A percentile compares a stretch with the other conserved stretches of the same genome.
Evolutionary conservation across 2,113 vertebrate species (phyloP).

Genomic region (Mormoops blainvillei): DNA sequence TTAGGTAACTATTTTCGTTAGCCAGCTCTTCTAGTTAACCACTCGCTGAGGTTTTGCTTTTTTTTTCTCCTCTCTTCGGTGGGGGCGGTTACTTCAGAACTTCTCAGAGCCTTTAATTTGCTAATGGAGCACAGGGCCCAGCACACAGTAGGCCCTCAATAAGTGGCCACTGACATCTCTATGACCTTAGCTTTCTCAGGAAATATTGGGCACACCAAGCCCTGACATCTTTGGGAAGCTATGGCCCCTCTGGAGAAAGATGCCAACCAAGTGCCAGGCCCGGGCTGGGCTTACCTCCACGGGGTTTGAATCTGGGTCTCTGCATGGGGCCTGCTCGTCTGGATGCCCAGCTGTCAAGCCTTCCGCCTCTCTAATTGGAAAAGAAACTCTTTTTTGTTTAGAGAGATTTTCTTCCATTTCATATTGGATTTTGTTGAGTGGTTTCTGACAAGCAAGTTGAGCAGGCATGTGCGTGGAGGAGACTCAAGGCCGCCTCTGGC

Average conservation of each 20-base stretch:
- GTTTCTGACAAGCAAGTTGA: neutral
- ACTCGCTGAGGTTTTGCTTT: neutral
- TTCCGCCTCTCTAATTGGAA: neutral
- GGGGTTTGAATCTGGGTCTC: neutral
- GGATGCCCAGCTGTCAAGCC: neutral
- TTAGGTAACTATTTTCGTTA: neutral
- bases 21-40: neutral
- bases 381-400: neutral
- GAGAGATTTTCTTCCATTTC: neutral
- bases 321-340: neutral
- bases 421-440: neutral
- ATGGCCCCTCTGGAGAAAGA: neutral
- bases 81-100: neutral
- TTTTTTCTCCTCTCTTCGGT: neutral
- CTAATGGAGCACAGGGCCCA: neutral
- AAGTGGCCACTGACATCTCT: neutral
- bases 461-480: neutral
- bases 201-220: neutral
- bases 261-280: neutral
- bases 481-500: neutral
- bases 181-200: neutral
- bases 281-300: neutral
- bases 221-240: neutral
- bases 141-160: neutral
- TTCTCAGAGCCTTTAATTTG: neutral